Conservation (phyloP, 2,888 invertebrate genomes). For the Holacanthella duospinosa region DNA sequence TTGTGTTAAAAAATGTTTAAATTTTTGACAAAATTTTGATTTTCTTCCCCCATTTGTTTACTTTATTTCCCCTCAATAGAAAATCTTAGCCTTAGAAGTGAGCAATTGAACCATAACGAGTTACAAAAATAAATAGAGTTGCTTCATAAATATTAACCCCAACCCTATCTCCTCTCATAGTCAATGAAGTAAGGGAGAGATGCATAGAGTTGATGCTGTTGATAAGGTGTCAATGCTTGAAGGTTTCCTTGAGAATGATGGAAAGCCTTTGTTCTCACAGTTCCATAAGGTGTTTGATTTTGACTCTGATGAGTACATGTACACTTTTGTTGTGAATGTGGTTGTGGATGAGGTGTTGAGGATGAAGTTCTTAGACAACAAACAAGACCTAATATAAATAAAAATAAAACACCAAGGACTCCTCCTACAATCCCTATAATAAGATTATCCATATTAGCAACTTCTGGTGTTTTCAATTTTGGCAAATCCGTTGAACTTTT, state of each 20-base stretch:
- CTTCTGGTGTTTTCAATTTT: conserved; percentile 49
- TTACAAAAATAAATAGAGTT: too few relatives aligned
- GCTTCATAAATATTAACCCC: too few relatives aligned
- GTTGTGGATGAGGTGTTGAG: conserved; percentile 38
- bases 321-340: conserved; percentile 47
- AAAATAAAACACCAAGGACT: conserved; percentile 79
- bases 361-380: conserved; percentile 55
- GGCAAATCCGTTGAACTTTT: conserved; percentile 39
- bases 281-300: neutral
- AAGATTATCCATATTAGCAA: conserved; percentile 73
- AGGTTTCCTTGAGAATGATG: neutral
- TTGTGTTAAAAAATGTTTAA: too few relatives aligned
- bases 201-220: conserved; percentile 28
- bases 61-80: too few relatives aligned
- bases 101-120: too few relatives aligned
- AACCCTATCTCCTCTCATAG: conserved; percentile 22
- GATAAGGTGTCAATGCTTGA: conserved; percentile 11
- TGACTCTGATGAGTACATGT: conserved; percentile 1
- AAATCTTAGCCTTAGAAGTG: too few relatives aligned
- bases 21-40: too few relatives aligned
- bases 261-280: neutral
- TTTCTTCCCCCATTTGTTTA: too few relatives aligned
- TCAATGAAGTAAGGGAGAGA: conserved; percentile 35
- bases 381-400: conserved; percentile 68
- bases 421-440: conserved; percentile 91